These are phyloP conservation scores for Eudyptes chrysolophus DNA, from an alignment of 2,113 vertebrate species.

Conservation along the genomic window DNA sequence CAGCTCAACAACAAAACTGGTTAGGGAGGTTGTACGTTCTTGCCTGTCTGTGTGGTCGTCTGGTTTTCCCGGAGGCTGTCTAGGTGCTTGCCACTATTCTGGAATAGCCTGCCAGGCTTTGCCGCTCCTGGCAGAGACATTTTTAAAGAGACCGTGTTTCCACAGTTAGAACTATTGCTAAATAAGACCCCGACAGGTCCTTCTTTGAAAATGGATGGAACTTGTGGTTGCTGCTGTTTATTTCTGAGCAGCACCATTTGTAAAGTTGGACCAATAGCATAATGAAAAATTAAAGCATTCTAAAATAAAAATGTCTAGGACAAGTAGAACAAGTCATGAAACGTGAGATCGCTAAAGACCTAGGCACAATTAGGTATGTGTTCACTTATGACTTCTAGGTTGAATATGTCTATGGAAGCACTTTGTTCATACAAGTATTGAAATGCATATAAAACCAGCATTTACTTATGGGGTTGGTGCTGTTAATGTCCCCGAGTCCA, in stretches of 20 bases:
- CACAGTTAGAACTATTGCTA: not conserved
- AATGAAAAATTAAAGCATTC: not conserved
- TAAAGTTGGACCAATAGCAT: not conserved
- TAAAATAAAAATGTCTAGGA: not conserved
- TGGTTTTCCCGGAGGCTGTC: not conserved
- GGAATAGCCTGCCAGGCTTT: constrained; percentile 1
- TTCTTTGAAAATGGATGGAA: not conserved
- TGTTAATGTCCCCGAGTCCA: not conserved
- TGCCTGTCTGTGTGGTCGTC: not conserved
- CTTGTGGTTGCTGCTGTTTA: not conserved
- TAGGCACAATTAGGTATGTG: not conserved
- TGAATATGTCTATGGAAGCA: not conserved
- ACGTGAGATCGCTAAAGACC: not conserved
- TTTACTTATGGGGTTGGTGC: not conserved
- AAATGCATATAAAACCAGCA: not conserved
- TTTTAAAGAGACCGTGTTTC: not conserved
- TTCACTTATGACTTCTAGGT: not conserved
- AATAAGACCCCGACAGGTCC: not conserved
- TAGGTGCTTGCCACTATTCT: not conserved
- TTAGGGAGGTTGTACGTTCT: constrained; percentile 11
- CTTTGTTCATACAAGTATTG: not conserved
- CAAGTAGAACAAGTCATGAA: not conserved
- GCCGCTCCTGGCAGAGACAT: not conserved
- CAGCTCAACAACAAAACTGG: constrained; percentile 10
- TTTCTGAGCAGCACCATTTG: not conserved